Evolutionary conservation across 2,113 vertebrate species (phyloP).

Genomic region (Asarcornis scutulata): DNA sequence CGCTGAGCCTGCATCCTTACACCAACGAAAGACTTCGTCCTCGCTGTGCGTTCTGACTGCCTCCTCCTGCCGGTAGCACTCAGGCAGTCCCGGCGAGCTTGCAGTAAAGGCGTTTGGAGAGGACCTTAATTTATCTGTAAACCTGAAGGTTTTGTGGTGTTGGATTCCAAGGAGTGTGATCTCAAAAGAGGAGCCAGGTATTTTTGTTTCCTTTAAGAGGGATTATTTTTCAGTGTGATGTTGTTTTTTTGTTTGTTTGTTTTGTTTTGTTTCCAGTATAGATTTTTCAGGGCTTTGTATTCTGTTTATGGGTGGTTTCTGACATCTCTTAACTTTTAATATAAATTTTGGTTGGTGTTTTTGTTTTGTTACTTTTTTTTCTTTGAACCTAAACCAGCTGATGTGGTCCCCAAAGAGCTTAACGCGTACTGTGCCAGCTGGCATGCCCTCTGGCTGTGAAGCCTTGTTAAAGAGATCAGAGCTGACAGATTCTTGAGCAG

Average conservation of each 20-base stretch:
- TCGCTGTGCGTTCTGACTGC: background rate
- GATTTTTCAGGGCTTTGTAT: background rate
- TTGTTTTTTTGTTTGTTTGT: background rate
- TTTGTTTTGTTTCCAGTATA: background rate
- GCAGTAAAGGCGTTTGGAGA: background rate
- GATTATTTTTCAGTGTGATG: background rate
- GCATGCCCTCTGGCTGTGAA: slow-evolving; percentile 64
- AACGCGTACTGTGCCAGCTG: slow-evolving; percentile 56
- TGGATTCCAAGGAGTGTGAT: background rate
- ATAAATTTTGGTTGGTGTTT: background rate
- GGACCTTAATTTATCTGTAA: background rate
- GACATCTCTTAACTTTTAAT: background rate
- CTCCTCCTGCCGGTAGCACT: accelerated
- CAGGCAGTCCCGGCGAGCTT: background rate
- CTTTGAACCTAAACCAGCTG: slow-evolving; percentile 27
- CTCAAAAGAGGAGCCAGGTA: background rate
- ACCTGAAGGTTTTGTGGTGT: background rate
- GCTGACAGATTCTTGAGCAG: slow-evolving; percentile 74
- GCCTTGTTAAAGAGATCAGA: slow-evolving; percentile 65
- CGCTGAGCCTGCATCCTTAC: background rate
- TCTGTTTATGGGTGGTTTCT: background rate
- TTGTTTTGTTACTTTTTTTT: background rate
- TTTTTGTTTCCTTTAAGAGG: background rate
- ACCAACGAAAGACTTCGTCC: background rate
- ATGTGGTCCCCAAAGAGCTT: slow-evolving; percentile 51